Evolutionary conservation across 2,888 invertebrate species (phyloP).

Genomic region (Leuctra nigra): DNA sequence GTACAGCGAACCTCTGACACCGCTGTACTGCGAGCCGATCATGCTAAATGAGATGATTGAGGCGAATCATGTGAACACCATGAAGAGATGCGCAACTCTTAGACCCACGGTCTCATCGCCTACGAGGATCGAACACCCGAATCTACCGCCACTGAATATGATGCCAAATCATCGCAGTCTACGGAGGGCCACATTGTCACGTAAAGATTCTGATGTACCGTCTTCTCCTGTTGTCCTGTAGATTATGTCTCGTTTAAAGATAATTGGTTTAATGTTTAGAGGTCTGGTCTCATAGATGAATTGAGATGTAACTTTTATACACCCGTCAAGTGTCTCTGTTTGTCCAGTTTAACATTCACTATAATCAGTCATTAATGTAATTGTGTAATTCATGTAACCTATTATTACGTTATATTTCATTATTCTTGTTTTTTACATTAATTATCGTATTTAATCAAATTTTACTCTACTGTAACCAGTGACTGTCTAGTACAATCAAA

Average conservation of each 20-base stretch:
- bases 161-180: slow-evolving; percentile 35
- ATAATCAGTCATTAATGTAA: no score
- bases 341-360: no score
- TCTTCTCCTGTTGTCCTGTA: not conserved
- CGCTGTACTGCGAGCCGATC: slow-evolving; percentile 23
- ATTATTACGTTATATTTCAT: no score
- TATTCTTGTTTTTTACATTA: no score
- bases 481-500: no score
- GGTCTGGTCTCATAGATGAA: not conserved
- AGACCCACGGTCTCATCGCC: slow-evolving; percentile 72
- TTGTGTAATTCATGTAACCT: no score
- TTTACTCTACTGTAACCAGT: no score
- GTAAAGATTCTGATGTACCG: slow-evolving; percentile 20
- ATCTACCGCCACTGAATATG: slow-evolving; percentile 70
- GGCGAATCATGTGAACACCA: slow-evolving; percentile 41
- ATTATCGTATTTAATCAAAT: no score
- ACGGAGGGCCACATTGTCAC: slow-evolving; percentile 35
- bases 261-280: not conserved
- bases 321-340: no score
- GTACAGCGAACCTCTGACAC: slow-evolving; percentile 32
- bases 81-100: slow-evolving; percentile 33
- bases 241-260: not conserved
- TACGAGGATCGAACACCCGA: slow-evolving; percentile 74
- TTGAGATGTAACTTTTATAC: not conserved
- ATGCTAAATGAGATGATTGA: slow-evolving; percentile 25